Evolutionary conservation across 2,113 vertebrate genomes (phyloP).

Genomic region (Talpa occidentalis): DNA sequence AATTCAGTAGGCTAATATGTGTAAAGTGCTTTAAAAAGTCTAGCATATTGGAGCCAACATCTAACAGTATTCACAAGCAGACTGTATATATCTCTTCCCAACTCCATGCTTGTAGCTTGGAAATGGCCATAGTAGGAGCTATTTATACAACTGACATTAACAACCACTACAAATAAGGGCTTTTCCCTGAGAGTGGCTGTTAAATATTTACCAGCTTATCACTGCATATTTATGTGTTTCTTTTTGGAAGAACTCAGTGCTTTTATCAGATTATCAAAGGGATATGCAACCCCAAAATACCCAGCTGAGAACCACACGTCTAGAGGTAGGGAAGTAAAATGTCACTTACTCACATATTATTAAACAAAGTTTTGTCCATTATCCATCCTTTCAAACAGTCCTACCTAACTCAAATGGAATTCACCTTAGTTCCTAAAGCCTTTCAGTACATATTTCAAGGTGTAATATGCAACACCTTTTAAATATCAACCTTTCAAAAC

Average conservation of each 20-base stretch:
- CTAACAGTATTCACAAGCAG: neutral
- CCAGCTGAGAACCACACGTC: neutral
- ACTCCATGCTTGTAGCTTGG: neutral
- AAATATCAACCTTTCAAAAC: constrained; percentile 49
- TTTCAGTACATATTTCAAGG: neutral
- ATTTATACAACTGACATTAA: neutral
- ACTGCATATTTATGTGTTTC: neutral
- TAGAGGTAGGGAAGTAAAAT: constrained; percentile 1
- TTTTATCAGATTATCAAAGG: constrained; percentile 18
- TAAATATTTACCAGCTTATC: neutral
- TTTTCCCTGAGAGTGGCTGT: neutral
- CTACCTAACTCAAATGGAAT: neutral
- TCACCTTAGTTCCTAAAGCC: neutral
- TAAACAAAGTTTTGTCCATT: neutral
- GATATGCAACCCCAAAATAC: neutral
- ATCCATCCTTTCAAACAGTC: neutral
- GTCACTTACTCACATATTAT: neutral
- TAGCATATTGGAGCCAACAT: neutral
- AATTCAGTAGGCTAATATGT: too few species aligned
- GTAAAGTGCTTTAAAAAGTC: too few species aligned
- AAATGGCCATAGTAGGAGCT: neutral
- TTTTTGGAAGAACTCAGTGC: neutral
- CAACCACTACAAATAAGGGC: neutral
- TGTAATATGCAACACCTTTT: neutral
- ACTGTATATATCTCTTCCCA: neutral